These are phyloP conservation scores for Erythrolamprus reginae DNA, from an alignment of 2,113 vertebrate species.

Conservation along the genomic window DNA sequence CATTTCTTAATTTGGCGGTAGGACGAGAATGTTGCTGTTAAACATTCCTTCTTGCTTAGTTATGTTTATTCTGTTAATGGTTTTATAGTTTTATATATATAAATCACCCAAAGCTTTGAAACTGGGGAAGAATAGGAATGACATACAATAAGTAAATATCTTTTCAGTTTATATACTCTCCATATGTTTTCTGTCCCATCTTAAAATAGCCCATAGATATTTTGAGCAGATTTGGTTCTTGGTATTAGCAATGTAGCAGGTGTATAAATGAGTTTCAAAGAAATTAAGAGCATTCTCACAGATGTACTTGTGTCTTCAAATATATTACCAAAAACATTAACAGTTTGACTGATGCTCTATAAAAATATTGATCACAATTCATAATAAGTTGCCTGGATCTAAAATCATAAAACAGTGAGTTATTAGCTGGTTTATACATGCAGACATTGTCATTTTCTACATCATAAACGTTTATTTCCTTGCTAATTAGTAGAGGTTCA, in stretches of 20 bases:
- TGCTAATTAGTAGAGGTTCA: slow-evolving; percentile 53
- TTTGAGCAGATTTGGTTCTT: neutral
- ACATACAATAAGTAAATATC: neutral
- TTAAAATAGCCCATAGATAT: neutral
- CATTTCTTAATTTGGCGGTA: neutral
- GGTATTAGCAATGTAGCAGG: neutral
- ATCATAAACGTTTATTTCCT: slow-evolving; percentile 49
- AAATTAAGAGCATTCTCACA: neutral
- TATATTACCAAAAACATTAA: neutral
- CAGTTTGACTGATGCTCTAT: neutral
- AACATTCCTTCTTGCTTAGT: neutral
- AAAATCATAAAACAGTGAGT: slow-evolving; percentile 22
- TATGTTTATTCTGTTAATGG: neutral
- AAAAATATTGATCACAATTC: neutral
- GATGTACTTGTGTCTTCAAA: neutral
- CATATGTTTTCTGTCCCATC: neutral
- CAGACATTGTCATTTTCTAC: slow-evolving; percentile 41
- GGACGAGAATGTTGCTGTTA: neutral
- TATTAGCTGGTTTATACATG: slow-evolving; percentile 45
- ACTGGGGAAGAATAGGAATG: neutral
- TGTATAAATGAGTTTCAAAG: neutral
- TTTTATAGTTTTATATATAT: neutral
- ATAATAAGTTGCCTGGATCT: neutral
- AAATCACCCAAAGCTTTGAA: neutral
- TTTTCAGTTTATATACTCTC: neutral